Base-by-base conservation (phyloP, 2,797 vertebrate genomes). In the Amblyopsis hoosieri region DNA sequence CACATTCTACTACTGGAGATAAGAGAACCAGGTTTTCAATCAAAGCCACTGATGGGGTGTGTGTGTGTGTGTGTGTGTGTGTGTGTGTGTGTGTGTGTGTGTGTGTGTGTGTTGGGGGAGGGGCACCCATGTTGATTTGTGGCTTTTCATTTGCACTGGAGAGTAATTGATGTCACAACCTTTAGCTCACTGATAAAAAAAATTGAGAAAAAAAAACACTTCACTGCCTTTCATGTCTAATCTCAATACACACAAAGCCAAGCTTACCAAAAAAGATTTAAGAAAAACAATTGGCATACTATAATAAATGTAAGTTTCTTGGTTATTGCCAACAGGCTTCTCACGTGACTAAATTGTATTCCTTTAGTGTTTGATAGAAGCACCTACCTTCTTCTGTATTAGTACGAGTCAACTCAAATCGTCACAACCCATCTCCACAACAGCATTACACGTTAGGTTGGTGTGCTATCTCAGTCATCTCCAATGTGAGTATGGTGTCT, bases 191-290 rank as follows among this genome's bases (percentile, higher is more conserved):
- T 5, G 2, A 23, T 17, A 53, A 3, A 51, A 12, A 14, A 12
- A 19, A 17, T 17, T 11, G 13, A 29, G 48, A 66, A 54, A 63
- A 64, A 63, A 54, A n/a, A 54, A 67, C 69, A 29, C 23, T 29
- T 78, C 61, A 62, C 48, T 48, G 66, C 49, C 66, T 74, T 78
- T 69, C 29, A 64, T 66, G 59, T 70, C 59, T 72, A 75, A 81
- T 68, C 72, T 71, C 60, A 62, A 19, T 17, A 57, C 37, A 76
- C 61, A 72, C 64, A 60, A 70, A 74, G 73, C 74, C 76, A 76
- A 77, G 67, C 75, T 74, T 80, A 69, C 64, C 68, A 69, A 9
- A 62, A 78, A 70, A 78, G 79, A 66, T 69, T 67, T 66, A 76
- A 68, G 61, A 50, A 51, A 72, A 72, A 62, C 69, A 58, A 69